Evolutionary conservation across 2,888 invertebrate genomes (phyloP), one percentile per base, ranked within the genome.

Genomic region (Trisateles emortualis): DNA sequence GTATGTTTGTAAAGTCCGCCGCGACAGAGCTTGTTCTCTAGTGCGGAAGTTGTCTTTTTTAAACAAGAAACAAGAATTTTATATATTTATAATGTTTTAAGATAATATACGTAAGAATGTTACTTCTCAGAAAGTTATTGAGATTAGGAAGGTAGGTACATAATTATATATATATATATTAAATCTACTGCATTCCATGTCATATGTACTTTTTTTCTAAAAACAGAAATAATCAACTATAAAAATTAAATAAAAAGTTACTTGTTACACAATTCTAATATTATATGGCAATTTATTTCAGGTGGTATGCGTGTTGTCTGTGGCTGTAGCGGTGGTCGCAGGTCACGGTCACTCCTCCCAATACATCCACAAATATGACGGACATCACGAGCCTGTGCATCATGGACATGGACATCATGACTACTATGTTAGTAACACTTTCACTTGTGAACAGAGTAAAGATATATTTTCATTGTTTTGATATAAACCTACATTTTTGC

Each of bases 321-420:
- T 63, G 1, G 70, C 58, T 0, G 26, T 56, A 0, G 65, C 56
- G n/a, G 47, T 68, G 33, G 59, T 50, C 1, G 47, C 61, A 1
- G 69, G 39, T 0, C 44, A 70, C 26, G 70, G 66, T 22, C 54
- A 66, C 30, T 70, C 70, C 0, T 63, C 73, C 1, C 70, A 70
- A 43, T 60, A 59, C 52, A 55, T 70, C 80, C 72, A 83, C 44
- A 70, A 86, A 47, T 66, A 88, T 72, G 76, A 74, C 55, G 88
- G 81, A 30, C 88, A 75, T 51, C 86, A 75, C 17, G 79, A 85
- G 44, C 68, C 68, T 2, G 69, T 74, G 0, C 71, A 78, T 19
- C 74, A 78, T 33, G 79, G 78, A 6, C 77, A 83, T 16, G 78
- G 62, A 11, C 60, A 68, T 26, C 70, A 78, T 39, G 76, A 72